A percentile compares a stretch with the other conserved stretches of the same genome.
These are phyloP conservation scores for Atrichornis clamosus DNA, from an alignment of 2,113 vertebrate genomes.

Conservation along the genomic window DNA sequence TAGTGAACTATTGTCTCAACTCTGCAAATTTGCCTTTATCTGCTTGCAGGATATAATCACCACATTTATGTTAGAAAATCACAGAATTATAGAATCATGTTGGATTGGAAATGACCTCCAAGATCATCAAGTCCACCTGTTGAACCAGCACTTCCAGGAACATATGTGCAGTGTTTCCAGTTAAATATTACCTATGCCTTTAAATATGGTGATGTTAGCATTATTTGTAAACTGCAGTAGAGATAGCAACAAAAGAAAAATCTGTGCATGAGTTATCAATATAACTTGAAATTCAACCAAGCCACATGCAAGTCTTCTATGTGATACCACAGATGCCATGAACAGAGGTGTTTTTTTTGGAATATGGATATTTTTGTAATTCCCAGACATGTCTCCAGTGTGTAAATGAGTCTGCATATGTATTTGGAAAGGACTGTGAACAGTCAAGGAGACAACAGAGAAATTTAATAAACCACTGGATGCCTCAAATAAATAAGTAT, in stretches of 20 bases:
- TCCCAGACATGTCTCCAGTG: background rate
- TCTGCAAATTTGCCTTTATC: background rate
- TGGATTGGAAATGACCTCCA: background rate
- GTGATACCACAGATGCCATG: fast-evolving
- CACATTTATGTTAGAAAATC: background rate
- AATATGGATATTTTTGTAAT: background rate
- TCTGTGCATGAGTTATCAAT: background rate
- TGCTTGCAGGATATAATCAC: background rate
- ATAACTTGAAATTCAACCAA: background rate
- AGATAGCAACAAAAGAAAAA: background rate
- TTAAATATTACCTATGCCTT: background rate
- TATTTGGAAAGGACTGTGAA: background rate
- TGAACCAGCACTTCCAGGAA: background rate
- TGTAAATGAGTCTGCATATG: background rate
- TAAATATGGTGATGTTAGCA: background rate
- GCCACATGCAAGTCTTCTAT: fast-evolving
- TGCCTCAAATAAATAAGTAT: background rate
- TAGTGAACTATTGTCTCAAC: background rate
- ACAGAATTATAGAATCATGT: background rate
- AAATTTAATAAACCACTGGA: background rate
- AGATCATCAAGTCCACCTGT: background rate
- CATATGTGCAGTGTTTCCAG: background rate
- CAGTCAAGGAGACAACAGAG: background rate
- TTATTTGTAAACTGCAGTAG: background rate
- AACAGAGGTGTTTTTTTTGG: background rate